phyloP scores from a whole-genome alignment of 2,113 vertebrate genomes.

The Entosphenus tridentatus region DNA sequence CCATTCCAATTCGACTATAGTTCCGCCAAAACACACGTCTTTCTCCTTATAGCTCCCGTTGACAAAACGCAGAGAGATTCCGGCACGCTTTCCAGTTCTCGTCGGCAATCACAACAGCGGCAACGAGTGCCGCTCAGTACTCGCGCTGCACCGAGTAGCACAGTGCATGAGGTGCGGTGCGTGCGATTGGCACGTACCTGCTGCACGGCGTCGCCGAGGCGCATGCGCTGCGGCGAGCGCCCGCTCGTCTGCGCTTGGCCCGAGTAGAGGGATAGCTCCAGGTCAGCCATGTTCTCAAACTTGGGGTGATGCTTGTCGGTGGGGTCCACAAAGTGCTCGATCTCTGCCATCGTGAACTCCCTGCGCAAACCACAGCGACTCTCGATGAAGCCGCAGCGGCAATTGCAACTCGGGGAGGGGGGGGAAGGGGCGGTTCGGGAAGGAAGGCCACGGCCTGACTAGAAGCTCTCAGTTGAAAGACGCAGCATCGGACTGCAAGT shows the following conservation, averaged over 20 bases:
- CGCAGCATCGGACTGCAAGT: too few species aligned
- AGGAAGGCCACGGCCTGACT: not conserved
- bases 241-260: constrained; percentile 85
- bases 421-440: not conserved
- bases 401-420: not conserved
- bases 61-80: too few species aligned
- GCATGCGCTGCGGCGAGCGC: constrained; percentile 62
- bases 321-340: constrained; percentile 96
- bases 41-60: too few species aligned
- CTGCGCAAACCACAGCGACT: constrained; percentile 19
- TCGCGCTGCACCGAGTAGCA: too few species aligned
- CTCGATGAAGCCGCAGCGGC: not conserved
- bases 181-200: constrained; percentile 29
- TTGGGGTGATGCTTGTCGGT: constrained; percentile 73
- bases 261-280: constrained; percentile 57
- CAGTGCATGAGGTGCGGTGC: too few species aligned
- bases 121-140: too few species aligned
- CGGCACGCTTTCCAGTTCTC: too few species aligned
- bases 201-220: constrained; percentile 67
- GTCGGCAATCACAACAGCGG: too few species aligned
- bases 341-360: constrained; percentile 99
- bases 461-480: too few species aligned
- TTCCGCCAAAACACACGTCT: too few species aligned
- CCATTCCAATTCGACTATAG: too few species aligned
- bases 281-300: constrained; percentile 52